Evolutionary conservation across 2,888 invertebrate species (phyloP), one percentile per base, ranked within the genome.

Genomic region (Exephanes ischioxanthus): DNA sequence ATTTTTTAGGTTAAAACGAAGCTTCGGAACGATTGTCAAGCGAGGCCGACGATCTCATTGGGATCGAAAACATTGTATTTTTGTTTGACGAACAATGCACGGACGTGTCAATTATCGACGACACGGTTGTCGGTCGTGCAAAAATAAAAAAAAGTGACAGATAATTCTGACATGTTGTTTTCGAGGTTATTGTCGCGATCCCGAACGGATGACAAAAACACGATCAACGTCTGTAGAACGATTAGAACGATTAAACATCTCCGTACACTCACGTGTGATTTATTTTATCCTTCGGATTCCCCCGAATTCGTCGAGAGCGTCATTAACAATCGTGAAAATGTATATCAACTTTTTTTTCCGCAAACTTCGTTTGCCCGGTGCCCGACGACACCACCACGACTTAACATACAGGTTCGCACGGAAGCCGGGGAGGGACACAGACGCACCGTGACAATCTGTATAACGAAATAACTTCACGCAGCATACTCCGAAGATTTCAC

Each of bases 1-100:
- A 58, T 58, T 58, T 58, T 58, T 26, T 58, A 58, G 58, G 58
- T 58, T 58, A 58, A 55, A 55, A 58, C 58, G 26, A 58, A 58
- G 58, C 58, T 58, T 58, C 58, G 14, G 11, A 58, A 1, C 4
- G 58, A 26, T 58, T 58, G 26, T 58, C 58, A 58, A 26, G 26
- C 26, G 26, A 2, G 22, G 4, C 26, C 22, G 19, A 26, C 22
- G 26, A 58, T 58, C 26, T 11, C 26, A 26, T 58, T 26, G 14
- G 1, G 4, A 58, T 22, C 58, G 3, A 11, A 26, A 26, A 22
- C 14, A 26, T 58, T 58, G 0, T 2, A 11, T 58, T 26, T 58
- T 58, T 22, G 22, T 58, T 11, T 14, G 26, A 22, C 11, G 26
- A 26, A 58, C 58, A 58, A 9, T 22, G 26, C 0, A 22, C 1